A percentile compares a stretch with the other conserved stretches of the same genome.
Evolutionary conservation across 2,888 invertebrate species (phyloP).

Genomic region (Eumacrocentrus americanus): DNA sequence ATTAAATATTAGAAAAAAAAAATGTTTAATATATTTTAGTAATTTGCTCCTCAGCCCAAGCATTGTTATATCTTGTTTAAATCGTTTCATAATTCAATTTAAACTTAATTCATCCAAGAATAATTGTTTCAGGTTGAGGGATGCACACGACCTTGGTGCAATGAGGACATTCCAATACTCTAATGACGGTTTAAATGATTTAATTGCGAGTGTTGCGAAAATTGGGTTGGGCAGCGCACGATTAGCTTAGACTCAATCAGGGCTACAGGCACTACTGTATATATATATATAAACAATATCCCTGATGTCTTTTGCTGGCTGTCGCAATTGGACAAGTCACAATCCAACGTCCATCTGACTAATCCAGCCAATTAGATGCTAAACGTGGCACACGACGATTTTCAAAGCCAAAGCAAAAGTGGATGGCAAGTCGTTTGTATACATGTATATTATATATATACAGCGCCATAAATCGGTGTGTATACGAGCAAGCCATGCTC

Average conservation of each 20-base stretch:
- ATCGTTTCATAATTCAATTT: too few species aligned
- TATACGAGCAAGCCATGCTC: conserved; percentile 37
- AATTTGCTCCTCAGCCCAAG: too few species aligned
- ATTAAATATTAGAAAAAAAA: neutral
- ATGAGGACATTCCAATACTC: neutral
- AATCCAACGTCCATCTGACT: neutral
- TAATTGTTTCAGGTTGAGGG: neutral
- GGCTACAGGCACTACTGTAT: neutral
- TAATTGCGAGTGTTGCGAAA: conserved; percentile 7
- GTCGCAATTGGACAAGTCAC: conserved; percentile 2
- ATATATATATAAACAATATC: neutral
- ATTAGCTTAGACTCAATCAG: neutral
- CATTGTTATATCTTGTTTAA: too few species aligned
- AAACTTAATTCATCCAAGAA: too few species aligned
- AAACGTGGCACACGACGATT: conserved; percentile 13
- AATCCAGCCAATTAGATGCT: conserved; percentile 3
- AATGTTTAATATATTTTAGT: neutral
- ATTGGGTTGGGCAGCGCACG: neutral
- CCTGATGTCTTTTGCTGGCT: neutral
- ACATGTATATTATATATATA: conserved; percentile 10
- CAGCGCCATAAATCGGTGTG: conserved; percentile 27
- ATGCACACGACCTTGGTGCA: neutral
- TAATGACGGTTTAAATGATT: conserved; percentile 1
- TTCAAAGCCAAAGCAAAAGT: conserved; percentile 1
- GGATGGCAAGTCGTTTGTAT: conserved; percentile 9